Evolutionary conservation across 2,888 invertebrate species (phyloP).

Genomic region (Machimus rusticus): DNA sequence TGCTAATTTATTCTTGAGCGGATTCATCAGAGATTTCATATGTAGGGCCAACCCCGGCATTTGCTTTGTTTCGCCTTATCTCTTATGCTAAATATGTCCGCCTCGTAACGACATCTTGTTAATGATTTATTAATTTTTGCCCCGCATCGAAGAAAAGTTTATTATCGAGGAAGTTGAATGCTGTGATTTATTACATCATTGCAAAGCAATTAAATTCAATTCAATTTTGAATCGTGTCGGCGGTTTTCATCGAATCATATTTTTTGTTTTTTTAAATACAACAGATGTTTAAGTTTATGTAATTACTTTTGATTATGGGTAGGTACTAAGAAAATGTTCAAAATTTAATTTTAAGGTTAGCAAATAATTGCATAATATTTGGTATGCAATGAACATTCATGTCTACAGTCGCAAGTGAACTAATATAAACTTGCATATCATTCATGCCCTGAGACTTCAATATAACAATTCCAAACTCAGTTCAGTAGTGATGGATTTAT

Average conservation of each 20-base stretch:
- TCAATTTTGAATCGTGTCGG: neutral
- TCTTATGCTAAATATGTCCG: neutral
- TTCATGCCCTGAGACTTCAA: no score
- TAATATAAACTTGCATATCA: no score
- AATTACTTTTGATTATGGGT: neutral
- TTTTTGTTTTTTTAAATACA: neutral
- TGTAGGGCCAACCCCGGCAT: neutral
- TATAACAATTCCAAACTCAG: no score
- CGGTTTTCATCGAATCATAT: neutral
- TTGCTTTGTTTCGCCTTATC: neutral
- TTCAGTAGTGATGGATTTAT: no score
- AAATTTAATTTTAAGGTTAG: no score
- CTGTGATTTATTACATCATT: neutral
- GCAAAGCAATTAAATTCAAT: neutral
- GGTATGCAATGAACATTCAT: no score
- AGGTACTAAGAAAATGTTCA: no score
- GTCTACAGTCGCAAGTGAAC: no score
- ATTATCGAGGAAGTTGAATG: neutral
- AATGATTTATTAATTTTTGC: neutral
- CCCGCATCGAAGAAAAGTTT: neutral
- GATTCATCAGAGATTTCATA: neutral
- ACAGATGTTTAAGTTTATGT: neutral
- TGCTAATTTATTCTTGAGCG: neutral
- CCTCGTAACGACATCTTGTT: neutral
- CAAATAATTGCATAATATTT: no score